A percentile compares a stretch with the other conserved stretches of the same genome.
These are phyloP conservation scores for Catagonus wagneri DNA, from an alignment of 2,113 vertebrate species.

Conservation along the genomic window DNA sequence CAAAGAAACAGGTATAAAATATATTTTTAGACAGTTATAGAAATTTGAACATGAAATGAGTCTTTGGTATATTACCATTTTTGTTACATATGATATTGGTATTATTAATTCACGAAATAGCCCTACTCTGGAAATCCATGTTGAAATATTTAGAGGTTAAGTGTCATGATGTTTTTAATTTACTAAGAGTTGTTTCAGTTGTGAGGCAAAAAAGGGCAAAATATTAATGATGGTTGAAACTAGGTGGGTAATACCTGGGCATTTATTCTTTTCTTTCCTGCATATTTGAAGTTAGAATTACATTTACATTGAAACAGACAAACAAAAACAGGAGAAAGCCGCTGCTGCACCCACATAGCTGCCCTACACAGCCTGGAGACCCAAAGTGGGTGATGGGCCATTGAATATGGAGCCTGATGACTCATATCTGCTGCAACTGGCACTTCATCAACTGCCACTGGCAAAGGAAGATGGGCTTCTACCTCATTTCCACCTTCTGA, in stretches of 20 bases:
- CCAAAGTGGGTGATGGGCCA: not conserved
- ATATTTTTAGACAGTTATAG: slow-evolving; percentile 39
- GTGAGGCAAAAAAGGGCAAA: not conserved
- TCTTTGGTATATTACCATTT: slow-evolving; percentile 55
- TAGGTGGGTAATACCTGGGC: not conserved
- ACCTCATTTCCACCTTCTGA: not conserved
- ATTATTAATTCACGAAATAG: slow-evolving; percentile 44
- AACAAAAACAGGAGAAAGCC: not conserved
- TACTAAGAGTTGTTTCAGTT: slow-evolving; percentile 27
- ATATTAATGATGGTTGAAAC: not conserved
- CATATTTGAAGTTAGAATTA: slow-evolving; percentile 18
- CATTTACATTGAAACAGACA: slow-evolving; percentile 24
- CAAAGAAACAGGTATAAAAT: slow-evolving; percentile 31
- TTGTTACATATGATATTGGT: slow-evolving; percentile 29
- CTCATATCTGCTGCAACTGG: not conserved
- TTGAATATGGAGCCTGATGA: not conserved
- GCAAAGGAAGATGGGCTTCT: not conserved
- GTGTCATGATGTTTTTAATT: slow-evolving; percentile 35
- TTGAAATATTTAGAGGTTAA: not conserved
- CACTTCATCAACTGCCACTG: not conserved
- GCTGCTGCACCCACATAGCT: not conserved
- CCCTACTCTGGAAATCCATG: not conserved
- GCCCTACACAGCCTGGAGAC: not conserved
- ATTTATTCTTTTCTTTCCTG: not conserved
- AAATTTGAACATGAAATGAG: slow-evolving; percentile 57